A percentile compares a stretch with the other conserved stretches of the same genome.
These are phyloP conservation scores for Leptinotarsa defecta DNA, from an alignment of 1,140 invertebrate species.

Conservation along the genomic window DNA sequence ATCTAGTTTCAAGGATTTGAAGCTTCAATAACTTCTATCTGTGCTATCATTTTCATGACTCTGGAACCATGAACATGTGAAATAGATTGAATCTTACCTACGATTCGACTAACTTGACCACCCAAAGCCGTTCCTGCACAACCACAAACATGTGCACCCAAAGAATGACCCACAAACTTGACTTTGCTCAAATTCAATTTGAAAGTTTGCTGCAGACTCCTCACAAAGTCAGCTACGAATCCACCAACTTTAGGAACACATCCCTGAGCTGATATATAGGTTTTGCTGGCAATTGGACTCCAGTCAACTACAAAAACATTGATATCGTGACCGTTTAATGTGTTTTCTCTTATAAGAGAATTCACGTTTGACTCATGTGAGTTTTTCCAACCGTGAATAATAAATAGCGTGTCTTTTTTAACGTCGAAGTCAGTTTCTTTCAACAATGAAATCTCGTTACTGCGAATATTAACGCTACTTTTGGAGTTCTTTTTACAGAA, in stretches of 20 bases:
- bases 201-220: constrained; percentile 55
- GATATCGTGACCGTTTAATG: constrained; percentile 53
- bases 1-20: no score
- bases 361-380: constrained; percentile 48
- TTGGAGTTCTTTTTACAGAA: constrained; percentile 39
- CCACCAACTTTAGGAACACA: constrained; percentile 61
- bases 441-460: constrained; percentile 24
- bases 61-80: no score
- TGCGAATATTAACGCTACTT: constrained; percentile 28
- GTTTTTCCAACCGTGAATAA: constrained; percentile 56
- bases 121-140: constrained; percentile 13
- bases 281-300: constrained; percentile 53
- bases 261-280: constrained; percentile 57
- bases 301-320: constrained; percentile 67
- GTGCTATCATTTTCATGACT: no score
- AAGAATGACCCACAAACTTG: constrained; percentile 69
- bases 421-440: constrained; percentile 32
- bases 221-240: constrained; percentile 60
- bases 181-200: constrained; percentile 60
- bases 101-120: constrained; percentile 12
- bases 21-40: no score
- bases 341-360: constrained; percentile 51
- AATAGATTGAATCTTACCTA: background rate
- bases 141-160: constrained; percentile 71
- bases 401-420: constrained; percentile 45